A percentile compares a stretch with the other conserved stretches of the same genome.
phyloP scores from a whole-genome alignment of 2,113 vertebrate species.

The Todiramphus chloris region DNA sequence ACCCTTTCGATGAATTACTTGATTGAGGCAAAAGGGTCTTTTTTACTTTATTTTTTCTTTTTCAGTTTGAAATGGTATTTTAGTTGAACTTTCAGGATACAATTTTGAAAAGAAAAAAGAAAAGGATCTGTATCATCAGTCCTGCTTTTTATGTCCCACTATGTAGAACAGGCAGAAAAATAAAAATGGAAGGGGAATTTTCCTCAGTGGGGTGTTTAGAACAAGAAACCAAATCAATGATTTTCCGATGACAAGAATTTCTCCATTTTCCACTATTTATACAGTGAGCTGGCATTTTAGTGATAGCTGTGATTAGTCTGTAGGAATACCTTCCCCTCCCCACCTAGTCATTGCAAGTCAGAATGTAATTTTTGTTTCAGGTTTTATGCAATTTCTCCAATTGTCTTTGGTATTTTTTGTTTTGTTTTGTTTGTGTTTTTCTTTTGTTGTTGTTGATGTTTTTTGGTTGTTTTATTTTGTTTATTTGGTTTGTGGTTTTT shows the following conservation, averaged over 20 bases:
- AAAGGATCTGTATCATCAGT: no score
- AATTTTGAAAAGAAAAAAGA: no score
- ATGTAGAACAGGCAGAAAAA: background rate
- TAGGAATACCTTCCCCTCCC: background rate
- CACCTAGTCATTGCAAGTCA: background rate
- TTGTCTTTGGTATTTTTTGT: background rate
- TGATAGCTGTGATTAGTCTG: background rate
- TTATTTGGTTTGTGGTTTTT: no score
- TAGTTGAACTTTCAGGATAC: no score
- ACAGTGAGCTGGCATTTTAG: background rate
- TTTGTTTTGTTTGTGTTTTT: no score
- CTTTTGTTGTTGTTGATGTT: no score
- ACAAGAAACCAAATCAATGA: background rate
- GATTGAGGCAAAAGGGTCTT: no score
- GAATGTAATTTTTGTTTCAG: background rate
- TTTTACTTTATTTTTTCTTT: no score
- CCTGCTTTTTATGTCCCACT: no score
- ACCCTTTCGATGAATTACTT: no score
- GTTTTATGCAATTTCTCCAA: rapidly evolving
- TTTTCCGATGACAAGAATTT: background rate
- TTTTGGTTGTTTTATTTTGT: no score
- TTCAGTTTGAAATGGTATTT: no score
- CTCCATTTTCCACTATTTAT: background rate
- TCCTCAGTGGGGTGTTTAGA: background rate
- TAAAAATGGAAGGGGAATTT: background rate